Evolutionary conservation across 1,140 invertebrate species (phyloP), one percentile per base, ranked within the genome.

Genomic region (Pogonus chalceus): DNA sequence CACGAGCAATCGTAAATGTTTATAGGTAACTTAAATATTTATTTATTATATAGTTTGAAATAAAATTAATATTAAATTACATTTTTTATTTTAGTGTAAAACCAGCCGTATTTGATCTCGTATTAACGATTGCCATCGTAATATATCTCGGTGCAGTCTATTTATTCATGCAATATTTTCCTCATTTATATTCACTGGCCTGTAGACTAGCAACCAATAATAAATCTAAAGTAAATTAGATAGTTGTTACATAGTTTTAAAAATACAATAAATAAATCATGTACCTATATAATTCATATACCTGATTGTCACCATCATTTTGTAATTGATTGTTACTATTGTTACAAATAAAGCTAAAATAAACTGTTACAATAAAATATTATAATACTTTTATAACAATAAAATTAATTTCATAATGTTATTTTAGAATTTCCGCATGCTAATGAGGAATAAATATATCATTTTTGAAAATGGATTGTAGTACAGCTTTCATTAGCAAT

Each of bases 51-150:
- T 4, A 20, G 12, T 1, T 23, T 49, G 16, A n/a, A 12, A 21
- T 23, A 2, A 49, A 2, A 12, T 20, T 49, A n/a, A 7, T 23
- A 23, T 20, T 14, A 23, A 2, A 18, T 12, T 23, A 49, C 20
- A 51, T 61, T 63, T 56, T 72, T 71, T 63, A 51, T 81, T 82
- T 56, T 74, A 92, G 90, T 73, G 94, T 98, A 2, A 98, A 98
- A 68, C 95, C 95, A 58, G 94, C 95, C 21, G 83, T 97, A 43
- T 98, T 98, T 76, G 95, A 98, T 79, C 81, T 98, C 35, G 87
- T 98, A 58, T 77, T 98, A 1, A 95, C 92, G 7, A 65, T 91
- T 54, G 80, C 82, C 23, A 96, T 98, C 65, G 75, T 83, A 31
- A 72, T 80, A 7, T 98, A 98, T 69, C 76, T 98, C 46, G 78